phyloP scores from a whole-genome alignment of 2,113 vertebrate genomes.

The Austrofundulus limnaeus region DNA sequence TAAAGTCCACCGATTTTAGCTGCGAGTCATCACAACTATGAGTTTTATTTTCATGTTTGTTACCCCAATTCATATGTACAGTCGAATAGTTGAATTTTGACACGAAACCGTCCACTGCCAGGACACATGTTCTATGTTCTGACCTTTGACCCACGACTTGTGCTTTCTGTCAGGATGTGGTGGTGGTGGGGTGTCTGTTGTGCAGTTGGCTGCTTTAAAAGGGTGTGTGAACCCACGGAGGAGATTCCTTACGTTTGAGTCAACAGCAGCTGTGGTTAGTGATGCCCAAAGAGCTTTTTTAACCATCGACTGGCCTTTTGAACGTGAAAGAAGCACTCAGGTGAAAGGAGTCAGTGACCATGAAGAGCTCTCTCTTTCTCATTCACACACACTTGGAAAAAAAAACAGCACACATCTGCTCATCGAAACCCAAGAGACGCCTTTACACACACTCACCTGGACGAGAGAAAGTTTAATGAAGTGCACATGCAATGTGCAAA shows the following conservation, averaged over 20 bases:
- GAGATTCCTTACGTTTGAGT: slow-evolving; percentile 73
- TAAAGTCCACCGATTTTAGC: too few relatives aligned
- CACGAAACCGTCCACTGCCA: slow-evolving; percentile 2
- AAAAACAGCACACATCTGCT: neutral
- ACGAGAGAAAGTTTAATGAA: slow-evolving; percentile 11
- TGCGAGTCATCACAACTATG: slow-evolving; percentile 1
- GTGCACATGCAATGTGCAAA: slow-evolving; percentile 21
- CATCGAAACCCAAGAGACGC: slow-evolving; percentile 13
- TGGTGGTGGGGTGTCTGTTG: slow-evolving; percentile 6
- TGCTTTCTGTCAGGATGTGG: slow-evolving; percentile 13
- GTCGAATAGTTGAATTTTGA: neutral
- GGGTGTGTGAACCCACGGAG: slow-evolving; percentile 61
- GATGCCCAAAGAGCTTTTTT: slow-evolving; percentile 68
- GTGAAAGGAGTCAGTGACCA: slow-evolving; percentile 73
- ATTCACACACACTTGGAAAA: slow-evolving; percentile 23
- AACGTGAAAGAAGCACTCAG: slow-evolving; percentile 60
- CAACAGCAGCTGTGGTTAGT: slow-evolving; percentile 73
- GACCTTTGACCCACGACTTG: slow-evolving; percentile 21
- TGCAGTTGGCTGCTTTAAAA: slow-evolving; percentile 51
- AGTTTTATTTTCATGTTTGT: neutral
- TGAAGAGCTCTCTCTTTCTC: slow-evolving; percentile 49
- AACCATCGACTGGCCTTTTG: slow-evolving; percentile 49
- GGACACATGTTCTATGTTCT: slow-evolving; percentile 30
- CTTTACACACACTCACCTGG: slow-evolving; percentile 6
- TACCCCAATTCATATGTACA: neutral